phyloP scores from a whole-genome alignment of 2,888 invertebrate species.

The Pyrrhia umbra region DNA sequence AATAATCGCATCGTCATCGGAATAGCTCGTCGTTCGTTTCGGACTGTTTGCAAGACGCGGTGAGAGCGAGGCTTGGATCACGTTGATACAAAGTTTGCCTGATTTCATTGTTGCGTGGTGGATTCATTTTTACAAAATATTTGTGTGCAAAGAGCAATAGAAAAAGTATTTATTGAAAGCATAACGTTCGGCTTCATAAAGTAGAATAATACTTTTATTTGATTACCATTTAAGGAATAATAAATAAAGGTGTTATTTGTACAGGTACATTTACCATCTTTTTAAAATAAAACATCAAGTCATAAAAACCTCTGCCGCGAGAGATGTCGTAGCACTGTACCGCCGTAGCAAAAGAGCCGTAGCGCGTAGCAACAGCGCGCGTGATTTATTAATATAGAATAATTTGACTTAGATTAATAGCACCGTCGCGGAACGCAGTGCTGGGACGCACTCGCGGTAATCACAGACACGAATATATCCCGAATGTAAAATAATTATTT shows the following conservation, averaged over 20 bases:
- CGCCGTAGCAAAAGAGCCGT: slow-evolving; percentile 37
- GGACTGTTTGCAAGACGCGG: slow-evolving; percentile 53
- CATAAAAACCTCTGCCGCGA: slow-evolving; percentile 9
- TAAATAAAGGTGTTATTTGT: too few species aligned
- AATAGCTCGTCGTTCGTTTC: slow-evolving; percentile 53
- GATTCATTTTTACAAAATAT: slow-evolving; percentile 19
- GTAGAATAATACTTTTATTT: too few species aligned
- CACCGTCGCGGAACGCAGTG: slow-evolving; percentile 40
- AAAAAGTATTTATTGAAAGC: too few species aligned
- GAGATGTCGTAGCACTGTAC: slow-evolving; percentile 38
- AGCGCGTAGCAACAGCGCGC: slow-evolving; percentile 39
- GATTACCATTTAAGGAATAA: too few species aligned
- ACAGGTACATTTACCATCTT: too few species aligned
- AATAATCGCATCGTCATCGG: slow-evolving; percentile 57
- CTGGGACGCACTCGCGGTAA: slow-evolving; percentile 40
- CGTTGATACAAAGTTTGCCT: slow-evolving; percentile 13
- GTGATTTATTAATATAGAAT: slow-evolving; percentile 79
- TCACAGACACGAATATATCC: slow-evolving; percentile 1
- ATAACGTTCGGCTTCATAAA: too few species aligned
- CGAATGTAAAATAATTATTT: slow-evolving; percentile 4
- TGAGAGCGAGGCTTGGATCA: slow-evolving; percentile 34
- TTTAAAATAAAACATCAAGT: slow-evolving; percentile 19
- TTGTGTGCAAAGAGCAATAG: slow-evolving; percentile 26
- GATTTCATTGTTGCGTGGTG: slow-evolving; percentile 13
- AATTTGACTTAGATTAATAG: slow-evolving; percentile 81